Base-by-base conservation (phyloP, 2,113 vertebrate species). In the Scartelaos histophorus region DNA sequence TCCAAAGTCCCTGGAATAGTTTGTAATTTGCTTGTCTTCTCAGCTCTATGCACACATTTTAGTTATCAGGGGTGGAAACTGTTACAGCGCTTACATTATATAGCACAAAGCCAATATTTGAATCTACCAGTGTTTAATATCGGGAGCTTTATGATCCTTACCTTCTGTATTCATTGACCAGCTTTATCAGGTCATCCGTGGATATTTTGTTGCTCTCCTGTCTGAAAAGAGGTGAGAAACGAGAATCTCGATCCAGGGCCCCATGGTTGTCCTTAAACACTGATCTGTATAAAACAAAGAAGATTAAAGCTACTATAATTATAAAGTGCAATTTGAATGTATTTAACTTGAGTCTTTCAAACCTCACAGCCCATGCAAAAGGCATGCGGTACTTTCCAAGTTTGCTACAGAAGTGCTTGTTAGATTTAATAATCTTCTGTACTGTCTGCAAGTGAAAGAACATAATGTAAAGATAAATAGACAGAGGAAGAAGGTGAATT, bases 291-390 rank as follows among this genome's bases (percentile, higher is more conserved):
- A 0, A 67, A 12, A 61, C 0, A 56, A 6, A 81, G 6, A 67
- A 1, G 45, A 3, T 47, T 7, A n/a, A 11, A 47, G 64, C n/a
- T 38, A 16, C 13, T 21, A 66, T 6, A 10, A 2, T 66, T n/a
- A 21, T 29, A 21, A 38, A n/a, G 2, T 7, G 7, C 6, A 47
- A 22, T 13, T 24, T 13, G 3, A 45, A 45, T 21, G 10, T 45
- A n/a, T 13, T 71, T n/a, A 67, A 46, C 19, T 29, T 12, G 2
- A 53, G 22, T 49, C 45, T 16, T 66, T 68, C 24, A 69, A 91
- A 99, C 98, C 98, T 95, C 70, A 97, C 91, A 0, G 96, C 95
- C 98, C 98, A 99, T n/a, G 97, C 98, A 74, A 99, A 99, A 0
- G 98, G 98, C 97, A 99, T 99, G 1, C 94, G 95, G 81, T 98